phyloP scores from a whole-genome alignment of 2,888 invertebrate genomes.

The Drosophila fulvimacula region DNA sequence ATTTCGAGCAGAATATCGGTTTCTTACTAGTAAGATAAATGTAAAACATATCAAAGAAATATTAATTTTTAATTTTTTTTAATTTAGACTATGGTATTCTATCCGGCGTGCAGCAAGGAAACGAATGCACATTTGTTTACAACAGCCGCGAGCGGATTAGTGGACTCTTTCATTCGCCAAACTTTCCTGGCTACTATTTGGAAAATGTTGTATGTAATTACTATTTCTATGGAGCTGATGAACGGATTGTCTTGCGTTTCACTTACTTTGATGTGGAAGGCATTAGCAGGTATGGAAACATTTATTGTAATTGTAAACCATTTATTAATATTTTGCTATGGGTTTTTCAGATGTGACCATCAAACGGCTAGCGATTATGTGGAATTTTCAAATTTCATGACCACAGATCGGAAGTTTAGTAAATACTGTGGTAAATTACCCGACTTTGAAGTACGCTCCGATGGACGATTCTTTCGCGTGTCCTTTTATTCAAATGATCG shows the following conservation, averaged over 20 bases:
- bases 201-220: conserved; percentile 96
- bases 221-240: conserved; percentile 93
- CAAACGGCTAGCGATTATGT: conserved; percentile 97
- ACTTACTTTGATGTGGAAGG: conserved; percentile 98
- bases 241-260: conserved; percentile 93
- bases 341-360: conserved; percentile 91
- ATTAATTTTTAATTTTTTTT: neutral
- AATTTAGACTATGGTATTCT: conserved; percentile 93
- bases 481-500: conserved; percentile 97
- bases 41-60: neutral
- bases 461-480: conserved; percentile 96
- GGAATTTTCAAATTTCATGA: conserved; percentile 97
- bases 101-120: conserved; percentile 91
- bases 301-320: neutral
- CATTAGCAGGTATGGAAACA: conserved; percentile 92
- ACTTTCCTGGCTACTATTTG: conserved; percentile 95
- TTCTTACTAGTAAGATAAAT: conserved; percentile 92
- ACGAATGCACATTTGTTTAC: conserved; percentile 94
- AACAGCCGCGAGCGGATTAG: conserved; percentile 92
- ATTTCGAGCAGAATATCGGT: conserved; percentile 94
- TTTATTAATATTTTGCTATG: neutral
- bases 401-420: conserved; percentile 94
- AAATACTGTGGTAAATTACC: conserved; percentile 91
- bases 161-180: conserved; percentile 93
- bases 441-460: conserved; percentile 93